phyloP scores from a whole-genome alignment of 2,888 invertebrate species.

The Andrena fulva region DNA sequence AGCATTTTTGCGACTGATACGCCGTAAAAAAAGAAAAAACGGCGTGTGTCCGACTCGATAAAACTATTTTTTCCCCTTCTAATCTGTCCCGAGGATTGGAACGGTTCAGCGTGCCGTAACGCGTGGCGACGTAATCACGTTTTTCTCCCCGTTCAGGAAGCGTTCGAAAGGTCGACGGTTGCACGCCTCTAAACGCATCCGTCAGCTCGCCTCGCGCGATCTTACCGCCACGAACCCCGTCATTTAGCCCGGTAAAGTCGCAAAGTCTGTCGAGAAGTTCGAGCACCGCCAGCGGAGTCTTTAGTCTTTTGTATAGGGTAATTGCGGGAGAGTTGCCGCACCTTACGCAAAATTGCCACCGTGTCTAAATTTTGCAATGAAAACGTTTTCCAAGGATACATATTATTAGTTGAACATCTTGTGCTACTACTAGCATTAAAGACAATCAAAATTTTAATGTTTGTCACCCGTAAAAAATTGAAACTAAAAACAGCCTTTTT shows the following conservation, averaged over 20 bases:
- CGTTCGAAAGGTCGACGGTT: slow-evolving; percentile 56
- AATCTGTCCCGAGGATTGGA: slow-evolving; percentile 13
- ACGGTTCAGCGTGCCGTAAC: slow-evolving; percentile 41
- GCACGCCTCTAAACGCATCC: slow-evolving; percentile 34
- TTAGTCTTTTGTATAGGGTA: not conserved
- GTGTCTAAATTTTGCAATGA: too few species aligned
- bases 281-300: not conserved
- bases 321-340: too few species aligned
- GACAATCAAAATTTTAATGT: too few species aligned
- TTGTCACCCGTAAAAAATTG: too few species aligned
- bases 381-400: too few species aligned
- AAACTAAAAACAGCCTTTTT: too few species aligned
- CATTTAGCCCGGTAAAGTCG: not conserved
- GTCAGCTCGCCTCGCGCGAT: not conserved
- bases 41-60: slow-evolving; percentile 17
- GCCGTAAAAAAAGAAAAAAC: slow-evolving; percentile 8
- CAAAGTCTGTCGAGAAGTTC: not conserved
- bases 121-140: slow-evolving; percentile 46
- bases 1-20: slow-evolving; percentile 11
- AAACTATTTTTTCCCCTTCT: slow-evolving; percentile 23
- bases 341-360: too few species aligned
- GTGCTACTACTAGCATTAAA: too few species aligned
- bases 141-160: slow-evolving; percentile 59
- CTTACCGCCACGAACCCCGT: not conserved
- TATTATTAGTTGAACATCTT: too few species aligned